Evolutionary conservation across 1,140 invertebrate species (phyloP).

Genomic region (Acromyrmex charruanus): DNA sequence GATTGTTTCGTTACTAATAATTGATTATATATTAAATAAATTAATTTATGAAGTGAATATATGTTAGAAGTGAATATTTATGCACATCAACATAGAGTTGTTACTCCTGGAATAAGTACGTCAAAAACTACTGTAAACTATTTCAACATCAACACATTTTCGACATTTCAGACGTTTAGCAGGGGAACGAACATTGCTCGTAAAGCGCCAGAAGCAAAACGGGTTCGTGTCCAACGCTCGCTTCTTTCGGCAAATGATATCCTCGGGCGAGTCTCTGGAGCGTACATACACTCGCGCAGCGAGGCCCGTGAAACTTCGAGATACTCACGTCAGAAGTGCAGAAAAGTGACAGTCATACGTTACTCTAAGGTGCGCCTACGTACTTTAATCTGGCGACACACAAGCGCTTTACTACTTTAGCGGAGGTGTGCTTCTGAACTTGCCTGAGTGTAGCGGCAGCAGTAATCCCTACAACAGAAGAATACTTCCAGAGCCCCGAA

Average conservation of each 20-base stretch:
- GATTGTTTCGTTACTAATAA: background rate
- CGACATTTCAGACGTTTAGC: constrained; percentile 24
- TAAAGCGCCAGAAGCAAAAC: constrained; percentile 29
- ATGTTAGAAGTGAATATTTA: background rate
- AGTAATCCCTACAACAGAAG: constrained; percentile 86
- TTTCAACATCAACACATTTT: constrained; percentile 15
- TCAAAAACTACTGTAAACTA: constrained; percentile 1
- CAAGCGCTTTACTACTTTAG: constrained; percentile 82
- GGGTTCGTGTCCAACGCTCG: background rate
- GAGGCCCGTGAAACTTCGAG: constrained; percentile 44
- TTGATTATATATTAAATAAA: background rate
- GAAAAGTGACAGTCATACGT: constrained; percentile 77
- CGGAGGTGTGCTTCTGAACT: constrained; percentile 83
- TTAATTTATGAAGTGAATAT: background rate
- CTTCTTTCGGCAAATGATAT: constrained; percentile 16
- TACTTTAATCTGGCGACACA: constrained; percentile 81
- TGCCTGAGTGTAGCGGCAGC: constrained; percentile 85
- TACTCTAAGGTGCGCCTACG: constrained; percentile 78
- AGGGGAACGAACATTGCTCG: background rate
- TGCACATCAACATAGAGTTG: background rate
- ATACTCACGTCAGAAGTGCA: constrained; percentile 73
- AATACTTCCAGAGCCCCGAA: constrained; percentile 84
- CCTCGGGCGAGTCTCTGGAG: background rate
- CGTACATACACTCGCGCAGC: background rate
- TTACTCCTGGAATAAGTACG: background rate